phyloP scores from a whole-genome alignment of 2,113 vertebrate genomes.

The Apeltes quadracus region DNA sequence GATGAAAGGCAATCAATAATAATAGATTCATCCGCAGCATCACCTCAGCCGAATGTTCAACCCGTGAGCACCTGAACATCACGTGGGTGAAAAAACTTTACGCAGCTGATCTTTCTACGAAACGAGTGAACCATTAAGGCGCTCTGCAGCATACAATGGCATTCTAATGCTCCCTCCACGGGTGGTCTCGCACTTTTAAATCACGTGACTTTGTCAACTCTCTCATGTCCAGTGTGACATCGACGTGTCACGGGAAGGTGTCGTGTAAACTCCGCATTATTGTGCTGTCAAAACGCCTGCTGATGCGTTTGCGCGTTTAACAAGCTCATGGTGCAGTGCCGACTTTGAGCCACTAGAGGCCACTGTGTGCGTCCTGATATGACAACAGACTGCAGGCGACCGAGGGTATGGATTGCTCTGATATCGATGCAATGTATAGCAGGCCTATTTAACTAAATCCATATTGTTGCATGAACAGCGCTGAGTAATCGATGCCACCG shows the following conservation, averaged over 20 bases:
- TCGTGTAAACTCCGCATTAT: neutral
- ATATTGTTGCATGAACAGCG: neutral
- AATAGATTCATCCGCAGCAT: neutral
- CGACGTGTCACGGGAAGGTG: neutral
- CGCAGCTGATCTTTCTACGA: neutral
- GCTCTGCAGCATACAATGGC: neutral
- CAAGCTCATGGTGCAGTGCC: neutral
- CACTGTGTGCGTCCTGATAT: constrained; percentile 13
- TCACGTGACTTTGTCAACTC: neutral
- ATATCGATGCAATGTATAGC: too few species aligned
- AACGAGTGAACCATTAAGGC: neutral
- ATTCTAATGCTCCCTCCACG: neutral
- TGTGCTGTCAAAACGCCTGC: neutral
- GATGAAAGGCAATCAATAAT: neutral
- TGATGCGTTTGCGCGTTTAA: neutral
- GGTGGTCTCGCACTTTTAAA: neutral
- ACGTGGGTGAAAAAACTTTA: neutral
- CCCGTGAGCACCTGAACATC: neutral
- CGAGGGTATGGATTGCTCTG: neutral
- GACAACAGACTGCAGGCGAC: neutral
- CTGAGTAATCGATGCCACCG: neutral
- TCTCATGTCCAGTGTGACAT: neutral
- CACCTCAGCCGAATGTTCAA: neutral
- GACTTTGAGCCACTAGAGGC: neutral
- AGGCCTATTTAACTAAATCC: neutral